phyloP scores from a whole-genome alignment of 2,888 invertebrate genomes.

The Heliconius ismenius region DNA sequence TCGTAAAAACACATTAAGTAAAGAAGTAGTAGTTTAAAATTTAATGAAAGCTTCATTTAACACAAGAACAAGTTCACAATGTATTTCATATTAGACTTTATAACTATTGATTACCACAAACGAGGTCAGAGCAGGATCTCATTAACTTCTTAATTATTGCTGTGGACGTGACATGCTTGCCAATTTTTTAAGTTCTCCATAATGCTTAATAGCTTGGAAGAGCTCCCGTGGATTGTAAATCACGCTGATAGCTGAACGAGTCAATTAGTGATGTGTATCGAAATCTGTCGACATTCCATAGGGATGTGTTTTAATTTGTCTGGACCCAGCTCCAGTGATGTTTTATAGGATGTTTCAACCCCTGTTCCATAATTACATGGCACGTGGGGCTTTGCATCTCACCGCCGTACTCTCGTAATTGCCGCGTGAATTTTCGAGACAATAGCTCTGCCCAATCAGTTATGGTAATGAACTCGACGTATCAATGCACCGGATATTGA shows the following conservation, averaged over 20 bases:
- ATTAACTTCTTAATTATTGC: conserved; percentile 77
- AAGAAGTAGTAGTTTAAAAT: neutral
- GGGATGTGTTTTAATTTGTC: conserved; percentile 61
- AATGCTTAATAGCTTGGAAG: conserved; percentile 35
- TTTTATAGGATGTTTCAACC: conserved; percentile 61
- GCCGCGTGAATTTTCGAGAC: conserved; percentile 56
- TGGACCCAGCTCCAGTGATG: conserved; percentile 45
- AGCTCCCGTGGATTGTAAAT: conserved; percentile 44
- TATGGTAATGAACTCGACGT: conserved; percentile 69
- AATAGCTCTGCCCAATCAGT: conserved; percentile 67
- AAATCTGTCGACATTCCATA: conserved; percentile 58
- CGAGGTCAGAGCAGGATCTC: conserved; percentile 64
- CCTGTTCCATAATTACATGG: conserved; percentile 59
- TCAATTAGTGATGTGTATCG: conserved; percentile 67
- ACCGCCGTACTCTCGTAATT: conserved; percentile 50
- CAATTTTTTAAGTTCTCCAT: conserved; percentile 53
- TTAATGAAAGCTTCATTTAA: neutral
- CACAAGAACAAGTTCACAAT: neutral
- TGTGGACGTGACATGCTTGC: conserved; percentile 63
- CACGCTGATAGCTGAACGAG: conserved; percentile 53
- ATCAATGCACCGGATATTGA: conserved; percentile 52
- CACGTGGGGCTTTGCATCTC: conserved; percentile 45
- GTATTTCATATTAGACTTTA: conserved; percentile 49
- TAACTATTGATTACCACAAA: conserved; percentile 63
- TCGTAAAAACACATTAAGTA: neutral